Evolutionary conservation across 2,888 invertebrate species (phyloP), one percentile per base, ranked within the genome.

Genomic region (Vesta saturnalis): DNA sequence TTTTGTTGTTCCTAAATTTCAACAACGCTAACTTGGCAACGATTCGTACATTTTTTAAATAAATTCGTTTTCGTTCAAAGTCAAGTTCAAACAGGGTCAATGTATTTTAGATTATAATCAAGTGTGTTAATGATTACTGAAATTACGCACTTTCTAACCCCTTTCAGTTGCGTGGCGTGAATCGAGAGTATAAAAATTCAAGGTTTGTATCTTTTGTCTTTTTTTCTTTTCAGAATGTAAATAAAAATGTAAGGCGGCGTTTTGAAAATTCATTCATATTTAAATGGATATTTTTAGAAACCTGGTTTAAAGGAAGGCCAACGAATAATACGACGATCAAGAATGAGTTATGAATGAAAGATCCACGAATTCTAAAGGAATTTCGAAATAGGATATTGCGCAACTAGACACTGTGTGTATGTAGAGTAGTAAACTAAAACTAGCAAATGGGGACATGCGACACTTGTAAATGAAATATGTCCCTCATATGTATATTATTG

Each of bases 311-410:
- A 39, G 39, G 39, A 39, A 39, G 39, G 39, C 39, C 39, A 39
- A 39, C 39, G 39, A 39, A 39, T 39, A 39, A 39, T 39, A 39
- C 12, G n/a, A 39, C 39, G 39, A 39, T 39, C 39, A 39, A 39
- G 39, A 54, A 60, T 56, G 62, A 68, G 55, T 64, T 60, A 56
- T 68, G 68, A 68, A 68, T 68, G 68, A 49, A 56, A 46, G 60
- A 60, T 56, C 47, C 35, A 60, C 64, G 63, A 68, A 68, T 64
- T 60, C 47, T 64, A 68, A 64, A 60, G 55, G 57, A 60, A 55
- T 68, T 64, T 63, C 60, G 54, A 68, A 68, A 68, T 68, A 54
- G 68, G 68, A 68, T 68, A 52, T 68, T 68, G 60, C 64, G 60
- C 60, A 64, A 68, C 60, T 23, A 52, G 30, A 52, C 19, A 52